Conservation (phyloP, 2,888 invertebrate genomes). For the Itoplectis maculator region DNA sequence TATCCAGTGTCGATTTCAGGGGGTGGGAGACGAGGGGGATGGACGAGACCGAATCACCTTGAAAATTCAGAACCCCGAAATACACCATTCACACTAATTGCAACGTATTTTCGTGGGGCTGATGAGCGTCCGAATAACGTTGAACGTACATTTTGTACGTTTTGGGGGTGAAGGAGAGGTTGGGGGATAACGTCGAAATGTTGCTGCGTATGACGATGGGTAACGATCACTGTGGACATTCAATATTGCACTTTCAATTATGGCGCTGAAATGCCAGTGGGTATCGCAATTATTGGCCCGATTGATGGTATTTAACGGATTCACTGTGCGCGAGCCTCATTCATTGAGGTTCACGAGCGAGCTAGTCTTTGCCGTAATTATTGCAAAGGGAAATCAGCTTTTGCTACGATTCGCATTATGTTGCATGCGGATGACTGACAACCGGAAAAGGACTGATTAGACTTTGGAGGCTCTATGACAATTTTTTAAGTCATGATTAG, state of each 20-base stretch:
- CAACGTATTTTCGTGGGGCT: neutral
- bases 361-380: neutral
- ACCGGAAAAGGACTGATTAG: too few relatives aligned
- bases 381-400: neutral
- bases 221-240: neutral
- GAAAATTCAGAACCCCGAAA: neutral
- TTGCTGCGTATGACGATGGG: neutral
- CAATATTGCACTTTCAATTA: neutral
- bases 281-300: neutral
- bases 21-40: too few relatives aligned
- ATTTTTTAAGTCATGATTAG: too few relatives aligned
- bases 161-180: too few relatives aligned
- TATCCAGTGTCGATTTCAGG: too few relatives aligned
- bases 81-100: neutral
- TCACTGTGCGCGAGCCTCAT: neutral
- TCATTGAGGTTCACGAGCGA: conserved; percentile 1
- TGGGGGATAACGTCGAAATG: neutral
- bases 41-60: neutral
- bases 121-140: neutral
- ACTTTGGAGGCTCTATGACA: too few relatives aligned
- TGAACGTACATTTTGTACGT: too few relatives aligned
- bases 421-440: too few relatives aligned
- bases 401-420: neutral
- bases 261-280: neutral
- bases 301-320: neutral